These are phyloP conservation scores for Oopsacas minuta DNA, from an alignment of 37 sponge, comb jelly and placozoan species.

Conservation along the genomic window DNA sequence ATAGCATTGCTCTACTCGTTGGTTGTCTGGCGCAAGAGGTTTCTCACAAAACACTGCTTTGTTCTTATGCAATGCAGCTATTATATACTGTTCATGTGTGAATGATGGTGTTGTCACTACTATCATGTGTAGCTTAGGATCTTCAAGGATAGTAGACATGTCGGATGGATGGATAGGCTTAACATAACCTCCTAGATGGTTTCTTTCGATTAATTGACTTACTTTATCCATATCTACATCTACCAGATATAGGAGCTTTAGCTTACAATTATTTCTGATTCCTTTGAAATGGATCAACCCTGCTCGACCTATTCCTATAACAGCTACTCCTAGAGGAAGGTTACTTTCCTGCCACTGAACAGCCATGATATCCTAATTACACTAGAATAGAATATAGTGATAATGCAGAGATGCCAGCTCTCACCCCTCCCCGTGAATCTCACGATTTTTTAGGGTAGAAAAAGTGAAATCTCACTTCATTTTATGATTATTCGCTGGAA, in stretches of 20 bases:
- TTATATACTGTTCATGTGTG: constrained; percentile 43
- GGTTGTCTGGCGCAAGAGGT: constrained; percentile 38
- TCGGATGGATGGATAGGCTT: not conserved
- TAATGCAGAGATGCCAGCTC: no score
- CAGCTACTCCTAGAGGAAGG: constrained; percentile 30
- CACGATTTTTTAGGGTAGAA: no score
- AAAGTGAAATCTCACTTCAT: no score
- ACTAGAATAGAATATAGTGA: no score
- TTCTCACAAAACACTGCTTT: constrained; percentile 79
- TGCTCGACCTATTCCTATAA: constrained; percentile 56
- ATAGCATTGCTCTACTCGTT: constrained; percentile 29
- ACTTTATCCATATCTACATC: constrained; percentile 20
- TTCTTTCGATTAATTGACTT: not conserved
- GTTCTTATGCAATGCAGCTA: constrained; percentile 28
- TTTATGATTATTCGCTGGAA: no score
- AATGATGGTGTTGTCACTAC: constrained; percentile 55
- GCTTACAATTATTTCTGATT: constrained; percentile 24
- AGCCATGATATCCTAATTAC: no score
- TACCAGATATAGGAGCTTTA: constrained; percentile 39
- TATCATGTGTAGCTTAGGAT: constrained; percentile 35
- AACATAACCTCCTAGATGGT: not conserved
- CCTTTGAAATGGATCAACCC: constrained; percentile 44
- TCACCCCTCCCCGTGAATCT: no score
- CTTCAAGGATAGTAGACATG: constrained; percentile 25
- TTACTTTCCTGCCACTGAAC: not conserved